Base-by-base conservation (phyloP, 2,888 invertebrate genomes). In the Parnassius smintheus region DNA sequence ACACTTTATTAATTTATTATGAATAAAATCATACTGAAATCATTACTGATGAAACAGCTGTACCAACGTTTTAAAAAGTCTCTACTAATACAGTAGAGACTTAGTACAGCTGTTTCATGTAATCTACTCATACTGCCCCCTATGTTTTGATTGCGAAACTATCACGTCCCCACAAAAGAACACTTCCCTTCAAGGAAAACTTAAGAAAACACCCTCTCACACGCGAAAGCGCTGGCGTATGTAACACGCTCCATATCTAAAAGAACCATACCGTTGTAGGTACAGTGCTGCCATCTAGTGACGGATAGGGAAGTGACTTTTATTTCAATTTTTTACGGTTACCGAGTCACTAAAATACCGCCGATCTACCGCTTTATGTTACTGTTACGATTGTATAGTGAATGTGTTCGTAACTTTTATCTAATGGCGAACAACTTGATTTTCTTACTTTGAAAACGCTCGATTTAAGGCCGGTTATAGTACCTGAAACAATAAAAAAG, bases 81-180 rank as follows among this genome's bases (percentile, higher is more conserved):
- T 18, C 18, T 18, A 18, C 18, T 18, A 18, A 18, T 18, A 18
- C 4, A 35, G 4, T 35, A 35, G 35, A 35, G 35, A 4, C 7
- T 35, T 4, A 0, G n/a, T 48, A 48, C n/a, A 48, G 12, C 48
- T 48, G 48, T 35, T 35, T 35, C 35, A 18, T 18, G 18, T n/a
- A 53, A 58, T 53, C 22, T 55, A 70, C 78, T 66, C 68, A 70
- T 73, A 86, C 77, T 81, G 91, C 91, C 91, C 89, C 90, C 91
- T 91, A 76, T 82, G 67, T 69, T 70, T 77, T 77, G 78, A 78
- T 78, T 75, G 68, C 66, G 74, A 84, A 87, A 91, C 91, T 91
- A 87, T 75, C 74, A 84, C 75, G 75, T 68, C 71, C 68, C 69
- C 66, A 76, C 75, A 81, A 81, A 85, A 81, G 80, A 83, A 80